phyloP scores from a whole-genome alignment of 2,113 vertebrate genomes.

The Colinus virginianus region DNA sequence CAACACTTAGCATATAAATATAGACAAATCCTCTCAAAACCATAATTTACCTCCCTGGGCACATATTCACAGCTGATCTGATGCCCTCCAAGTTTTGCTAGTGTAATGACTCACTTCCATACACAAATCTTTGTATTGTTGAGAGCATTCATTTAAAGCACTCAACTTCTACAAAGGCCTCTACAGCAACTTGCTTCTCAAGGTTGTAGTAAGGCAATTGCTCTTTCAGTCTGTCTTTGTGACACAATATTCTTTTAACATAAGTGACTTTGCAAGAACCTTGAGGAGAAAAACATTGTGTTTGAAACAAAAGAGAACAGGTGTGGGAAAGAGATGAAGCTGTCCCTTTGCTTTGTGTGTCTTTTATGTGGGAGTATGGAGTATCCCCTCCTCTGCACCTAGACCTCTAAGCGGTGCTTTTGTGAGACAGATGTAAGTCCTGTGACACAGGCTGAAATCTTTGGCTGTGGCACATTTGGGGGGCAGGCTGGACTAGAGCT shows the following conservation, averaged over 20 bases:
- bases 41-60: background rate
- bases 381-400: background rate
- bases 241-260: background rate
- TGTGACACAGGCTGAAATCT: background rate
- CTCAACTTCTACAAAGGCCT: background rate
- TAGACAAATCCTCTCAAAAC: background rate
- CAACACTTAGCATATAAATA: background rate
- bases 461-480: fast-evolving
- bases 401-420: background rate
- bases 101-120: background rate
- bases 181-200: background rate
- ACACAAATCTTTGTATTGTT: background rate
- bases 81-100: background rate
- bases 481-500: background rate
- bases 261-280: background rate
- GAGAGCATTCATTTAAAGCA: background rate
- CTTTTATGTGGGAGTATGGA: background rate
- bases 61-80: background rate
- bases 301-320: background rate
- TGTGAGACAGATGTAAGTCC: background rate
- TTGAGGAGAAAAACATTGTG: background rate
- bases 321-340: background rate
- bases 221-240: background rate
- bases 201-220: background rate
- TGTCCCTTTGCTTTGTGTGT: background rate